Base-by-base conservation (phyloP, 2,888 invertebrate species). In the Allygus modestus region DNA sequence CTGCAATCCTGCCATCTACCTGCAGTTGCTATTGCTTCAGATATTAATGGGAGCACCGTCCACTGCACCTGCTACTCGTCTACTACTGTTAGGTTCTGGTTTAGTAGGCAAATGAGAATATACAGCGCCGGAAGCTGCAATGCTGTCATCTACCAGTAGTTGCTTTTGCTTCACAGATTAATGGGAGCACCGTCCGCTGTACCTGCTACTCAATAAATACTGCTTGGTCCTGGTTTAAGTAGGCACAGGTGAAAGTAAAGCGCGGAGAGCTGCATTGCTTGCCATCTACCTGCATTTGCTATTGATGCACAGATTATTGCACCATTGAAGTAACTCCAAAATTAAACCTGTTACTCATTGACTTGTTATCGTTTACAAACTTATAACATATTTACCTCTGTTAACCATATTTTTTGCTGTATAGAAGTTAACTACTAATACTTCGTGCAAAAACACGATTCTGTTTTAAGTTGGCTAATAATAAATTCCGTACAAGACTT, bases 221-320 rank as follows among this genome's bases (percentile, higher is more conserved):
- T 65, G 28, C 58, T 2, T 9, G 23, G 2, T 58, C 23, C 4
- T 58, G 58, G 58, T 58, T 58, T 58, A 20, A 58, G 58, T 23
- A 23, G 58, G 23, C 26, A 20, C 9, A 5, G 58, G 23, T 20
- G 7, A 58, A 58, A 20, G 15, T 26, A 23, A 1, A 5, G 12
- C 12, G 26, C 20, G 0, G 7, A 28, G 26, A 26, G 12, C 58
- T 58, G 4, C 58, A 58, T 15, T 58, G 26, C 0, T 23, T 26
- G 20, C 26, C 23, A 58, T 17, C 51, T 54, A 54, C 1, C 15
- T 2, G 9, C 12, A 15, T 5, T 28, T 17, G 5, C 31, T 65
- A 65, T 65, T 65, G n/a, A 28, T 58, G 58, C 58, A 58, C 58
- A 58, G 58, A 58, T 58, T 58, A 58, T 7, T 65, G 65, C n/a